Evolutionary conservation across 2,888 invertebrate genomes (phyloP), one percentile per base, ranked within the genome.

Genomic region (Anorthoa munda): DNA sequence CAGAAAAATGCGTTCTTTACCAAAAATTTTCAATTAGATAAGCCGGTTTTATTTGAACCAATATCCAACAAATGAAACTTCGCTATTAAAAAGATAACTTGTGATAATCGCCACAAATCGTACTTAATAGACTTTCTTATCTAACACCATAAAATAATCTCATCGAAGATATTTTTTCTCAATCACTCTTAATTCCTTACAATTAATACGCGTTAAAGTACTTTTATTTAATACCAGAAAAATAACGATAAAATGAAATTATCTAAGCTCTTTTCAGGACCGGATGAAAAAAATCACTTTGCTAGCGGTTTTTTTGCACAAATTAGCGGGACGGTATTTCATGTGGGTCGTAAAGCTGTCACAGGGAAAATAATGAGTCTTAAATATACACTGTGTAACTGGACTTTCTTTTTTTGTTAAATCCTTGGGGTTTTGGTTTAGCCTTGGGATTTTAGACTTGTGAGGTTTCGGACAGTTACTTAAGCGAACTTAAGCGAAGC

Each of bases 251-350:
- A 84, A 75, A 74, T 75, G 63, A 77, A 74, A 73, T 68, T 67
- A 79, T 75, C 75, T 65, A 72, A 71, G 69, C 68, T 72, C 67
- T 78, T 51, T 51, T 68, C 48, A 55, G 15, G 66, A 31, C n/a
- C 50, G 56, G 59, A 65, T 77, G 66, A 74, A 82, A 75, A 75
- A 87, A 82, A 78, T 64, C 74, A 83, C 73, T 77, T 77, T 69
- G 50, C 12, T 21, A 31, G 59, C 61, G 67, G 60, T 50, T 75
- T 80, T 75, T 85, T 83, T 65, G 74, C 74, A 68, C 75, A 87
- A 89, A 89, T 88, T 90, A 87, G 82, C 85, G 81, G 65, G 77
- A 75, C 86, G 63, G 82, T 89, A 85, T 86, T 86, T 90, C 89
- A 88, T 81, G 77, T 77, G 51, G 84, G 84, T 78, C 90, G 86